These are phyloP conservation scores for Tiphia femorata DNA, from an alignment of 2,888 invertebrate species.

Conservation along the genomic window DNA sequence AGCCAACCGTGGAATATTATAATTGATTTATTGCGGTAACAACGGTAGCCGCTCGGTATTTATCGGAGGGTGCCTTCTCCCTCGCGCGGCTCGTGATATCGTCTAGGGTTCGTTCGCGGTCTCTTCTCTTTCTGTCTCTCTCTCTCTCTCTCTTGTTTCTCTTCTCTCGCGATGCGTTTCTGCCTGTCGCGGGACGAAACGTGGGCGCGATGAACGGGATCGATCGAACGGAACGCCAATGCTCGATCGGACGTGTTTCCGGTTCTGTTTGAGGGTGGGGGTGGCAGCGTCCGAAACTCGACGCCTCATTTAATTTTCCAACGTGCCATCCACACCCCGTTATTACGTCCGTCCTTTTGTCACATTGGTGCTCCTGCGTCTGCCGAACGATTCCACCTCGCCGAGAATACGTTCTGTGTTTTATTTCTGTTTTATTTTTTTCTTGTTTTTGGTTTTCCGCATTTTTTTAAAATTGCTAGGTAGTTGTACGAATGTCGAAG, in stretches of 20 bases:
- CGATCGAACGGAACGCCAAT: constrained; percentile 49
- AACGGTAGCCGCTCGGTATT: constrained; percentile 57
- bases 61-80: constrained; percentile 58
- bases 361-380: too few relatives aligned
- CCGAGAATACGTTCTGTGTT: too few relatives aligned
- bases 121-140: constrained; percentile 11
- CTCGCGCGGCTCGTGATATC: constrained; percentile 26
- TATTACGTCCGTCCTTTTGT: too few relatives aligned
- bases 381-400: too few relatives aligned
- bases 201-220: constrained; percentile 15
- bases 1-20: constrained; percentile 69
- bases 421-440: too few relatives aligned
- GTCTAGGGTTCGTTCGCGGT: neutral
- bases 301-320: constrained; percentile 33
- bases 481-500: too few relatives aligned
- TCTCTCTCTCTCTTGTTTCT: constrained; percentile 12
- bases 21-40: constrained; percentile 67
- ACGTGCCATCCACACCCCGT: too few relatives aligned
- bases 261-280: too few relatives aligned
- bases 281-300: constrained; percentile 38
- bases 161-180: constrained; percentile 15
- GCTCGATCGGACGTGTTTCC: constrained; percentile 42
- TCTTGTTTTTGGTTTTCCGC: too few relatives aligned
- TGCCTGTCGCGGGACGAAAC: neutral
- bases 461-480: too few relatives aligned